Percentiles rank a stretch among this genome's conserved stretches.
These are phyloP conservation scores for Aselliscus stoliczkanus DNA, from an alignment of 2,797 vertebrate species.

Conservation along the genomic window DNA sequence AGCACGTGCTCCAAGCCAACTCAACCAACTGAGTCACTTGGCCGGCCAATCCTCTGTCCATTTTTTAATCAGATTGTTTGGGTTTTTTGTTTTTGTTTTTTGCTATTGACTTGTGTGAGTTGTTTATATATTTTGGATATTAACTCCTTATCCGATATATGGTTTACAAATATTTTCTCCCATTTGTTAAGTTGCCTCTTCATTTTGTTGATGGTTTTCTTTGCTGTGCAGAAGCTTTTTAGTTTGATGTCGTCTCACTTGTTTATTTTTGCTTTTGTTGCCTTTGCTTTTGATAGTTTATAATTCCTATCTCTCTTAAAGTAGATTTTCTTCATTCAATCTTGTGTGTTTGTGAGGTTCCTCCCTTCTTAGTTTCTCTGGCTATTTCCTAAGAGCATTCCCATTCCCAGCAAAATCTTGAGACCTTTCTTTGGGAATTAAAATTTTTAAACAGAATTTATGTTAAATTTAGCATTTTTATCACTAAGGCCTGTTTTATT, in stretches of 20 bases:
- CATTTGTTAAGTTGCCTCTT: neutral
- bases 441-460: neutral
- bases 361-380: neutral
- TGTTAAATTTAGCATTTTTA: neutral
- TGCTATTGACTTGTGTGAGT: too few species aligned
- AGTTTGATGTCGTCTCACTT: too few species aligned
- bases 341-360: neutral
- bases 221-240: neutral
- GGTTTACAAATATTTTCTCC: neutral
- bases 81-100: too few species aligned
- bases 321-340: neutral
- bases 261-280: neutral
- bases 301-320: neutral
- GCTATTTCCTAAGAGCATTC: neutral
- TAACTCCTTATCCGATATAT: neutral
- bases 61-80: too few species aligned
- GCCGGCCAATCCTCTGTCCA: neutral
- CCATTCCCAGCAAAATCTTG: neutral
- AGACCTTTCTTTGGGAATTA: neutral
- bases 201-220: neutral
- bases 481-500: neutral
- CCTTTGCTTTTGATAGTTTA: neutral
- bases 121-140: neutral
- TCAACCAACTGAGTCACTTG: too few species aligned
- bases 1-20: too few species aligned